These are phyloP conservation scores for Istiophorus platypterus DNA, from an alignment of 2,113 vertebrate species.

Conservation along the genomic window DNA sequence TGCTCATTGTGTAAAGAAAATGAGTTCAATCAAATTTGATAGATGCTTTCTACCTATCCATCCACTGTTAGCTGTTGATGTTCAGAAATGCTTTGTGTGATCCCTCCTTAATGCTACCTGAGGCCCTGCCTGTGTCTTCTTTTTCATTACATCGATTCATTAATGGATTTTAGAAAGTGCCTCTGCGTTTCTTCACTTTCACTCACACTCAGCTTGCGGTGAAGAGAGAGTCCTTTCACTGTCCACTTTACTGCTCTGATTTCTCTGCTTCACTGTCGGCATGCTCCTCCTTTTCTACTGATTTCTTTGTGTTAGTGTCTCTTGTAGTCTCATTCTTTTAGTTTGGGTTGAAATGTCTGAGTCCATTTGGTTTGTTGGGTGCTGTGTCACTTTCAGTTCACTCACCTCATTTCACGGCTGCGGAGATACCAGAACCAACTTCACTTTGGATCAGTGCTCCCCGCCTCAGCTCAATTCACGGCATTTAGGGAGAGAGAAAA, in stretches of 20 bases:
- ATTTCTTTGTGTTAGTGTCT: slow-evolving; percentile 21
- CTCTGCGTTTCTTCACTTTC: slow-evolving; percentile 17
- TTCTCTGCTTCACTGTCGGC: slow-evolving; percentile 39
- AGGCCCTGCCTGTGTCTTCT: not conserved
- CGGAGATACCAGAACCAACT: slow-evolving; percentile 50
- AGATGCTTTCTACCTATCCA: slow-evolving; percentile 6
- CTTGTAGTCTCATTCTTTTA: slow-evolving; percentile 10
- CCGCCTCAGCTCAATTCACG: slow-evolving; percentile 18
- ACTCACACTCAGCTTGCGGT: slow-evolving; percentile 9
- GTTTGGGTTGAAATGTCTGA: slow-evolving; percentile 54
- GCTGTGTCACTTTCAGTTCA: slow-evolving; percentile 52
- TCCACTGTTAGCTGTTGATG: not conserved
- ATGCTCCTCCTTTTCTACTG: slow-evolving; percentile 8
- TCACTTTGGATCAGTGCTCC: slow-evolving; percentile 63
- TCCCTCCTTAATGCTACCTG: slow-evolving; percentile 12
- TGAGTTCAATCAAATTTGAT: slow-evolving; percentile 15
- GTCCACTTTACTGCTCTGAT: slow-evolving; percentile 43
- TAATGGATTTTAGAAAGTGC: slow-evolving; percentile 36
- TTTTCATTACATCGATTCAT: slow-evolving; percentile 26
- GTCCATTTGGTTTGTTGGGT: slow-evolving; percentile 71
- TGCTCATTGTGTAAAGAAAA: slow-evolving; percentile 13
- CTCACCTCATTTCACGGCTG: slow-evolving; percentile 50
- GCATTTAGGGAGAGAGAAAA: slow-evolving; percentile 12
- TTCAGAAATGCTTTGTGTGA: not conserved
- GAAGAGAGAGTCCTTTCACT: slow-evolving; percentile 34